Evolutionary conservation across 1,140 invertebrate genomes (phyloP).

Genomic region (Drosophila busckii): DNA sequence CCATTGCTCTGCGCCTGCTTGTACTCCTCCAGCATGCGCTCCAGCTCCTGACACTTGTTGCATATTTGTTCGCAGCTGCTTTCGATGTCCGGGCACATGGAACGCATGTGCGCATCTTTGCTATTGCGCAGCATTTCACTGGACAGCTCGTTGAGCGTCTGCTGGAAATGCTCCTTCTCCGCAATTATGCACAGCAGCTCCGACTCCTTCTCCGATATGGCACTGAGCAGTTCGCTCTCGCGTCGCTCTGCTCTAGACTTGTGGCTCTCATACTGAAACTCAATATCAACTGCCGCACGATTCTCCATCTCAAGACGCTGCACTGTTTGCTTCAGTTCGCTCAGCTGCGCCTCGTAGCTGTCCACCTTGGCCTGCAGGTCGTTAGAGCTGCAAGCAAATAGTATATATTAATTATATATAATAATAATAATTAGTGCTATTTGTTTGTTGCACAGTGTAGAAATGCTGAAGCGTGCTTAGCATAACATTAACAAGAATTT

Average conservation of each 20-base stretch:
- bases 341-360: conserved; percentile 41
- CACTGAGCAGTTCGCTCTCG: conserved; percentile 55
- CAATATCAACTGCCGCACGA: conserved; percentile 55
- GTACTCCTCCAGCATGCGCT: conserved; percentile 28
- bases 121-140: conserved; percentile 37
- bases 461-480: too few species aligned
- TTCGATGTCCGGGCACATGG: conserved; percentile 40
- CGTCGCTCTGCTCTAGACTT: conserved; percentile 56
- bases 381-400: conserved; percentile 26
- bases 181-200: too few species aligned
- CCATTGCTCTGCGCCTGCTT: conserved; percentile 10
- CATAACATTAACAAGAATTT: too few species aligned
- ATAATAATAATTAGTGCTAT: too few species aligned
- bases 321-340: conserved; percentile 35
- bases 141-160: conserved; percentile 26
- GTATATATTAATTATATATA: too few species aligned
- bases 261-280: conserved; percentile 66
- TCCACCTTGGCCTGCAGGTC: conserved; percentile 19
- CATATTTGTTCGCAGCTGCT: conserved; percentile 41
- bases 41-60: conserved; percentile 46
- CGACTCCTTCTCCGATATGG: conserved; percentile 57
- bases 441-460: too few species aligned
- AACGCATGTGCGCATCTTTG: conserved; percentile 46
- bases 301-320: conserved; percentile 67
- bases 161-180: conserved; percentile 20